Conservation (phyloP, 1,140 invertebrate genomes). For the Goniozus legneri region DNA sequence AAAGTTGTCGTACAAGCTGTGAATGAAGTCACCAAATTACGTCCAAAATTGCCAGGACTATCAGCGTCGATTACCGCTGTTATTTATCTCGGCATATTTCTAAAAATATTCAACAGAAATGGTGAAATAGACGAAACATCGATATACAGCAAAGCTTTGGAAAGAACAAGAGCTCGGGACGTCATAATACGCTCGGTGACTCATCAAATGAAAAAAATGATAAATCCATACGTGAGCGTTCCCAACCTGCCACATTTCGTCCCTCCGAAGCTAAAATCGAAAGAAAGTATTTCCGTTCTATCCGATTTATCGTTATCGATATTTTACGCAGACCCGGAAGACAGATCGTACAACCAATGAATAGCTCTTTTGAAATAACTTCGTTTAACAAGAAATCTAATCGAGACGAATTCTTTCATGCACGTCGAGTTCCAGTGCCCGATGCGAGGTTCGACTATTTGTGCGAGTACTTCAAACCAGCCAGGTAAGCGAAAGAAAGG, state of each 20-base stretch:
- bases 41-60: slow-evolving; percentile 59
- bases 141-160: slow-evolving; percentile 42
- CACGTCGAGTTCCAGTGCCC: slow-evolving; percentile 97
- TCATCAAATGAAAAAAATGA: slow-evolving; percentile 8
- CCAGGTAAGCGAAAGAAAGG: slow-evolving; percentile 86
- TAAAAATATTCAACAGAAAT: slow-evolving; percentile 55
- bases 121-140: slow-evolving; percentile 19
- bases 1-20: slow-evolving; percentile 53
- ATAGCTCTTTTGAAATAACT: no score
- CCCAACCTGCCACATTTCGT: no score
- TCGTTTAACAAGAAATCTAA: no score
- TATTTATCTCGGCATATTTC: slow-evolving; percentile 53
- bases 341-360: no score
- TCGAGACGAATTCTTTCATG: slow-evolving; percentile 49
- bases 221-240: slow-evolving; percentile 14
- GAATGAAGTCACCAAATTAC: slow-evolving; percentile 45
- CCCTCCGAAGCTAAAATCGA: no score
- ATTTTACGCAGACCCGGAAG: no score
- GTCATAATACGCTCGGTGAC: slow-evolving; percentile 33
- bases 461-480: slow-evolving; percentile 91
- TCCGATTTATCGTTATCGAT: no score
- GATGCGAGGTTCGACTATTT: slow-evolving; percentile 93
- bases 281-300: no score
- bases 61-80: slow-evolving; percentile 48
- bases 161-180: slow-evolving; percentile 43